These are phyloP conservation scores for Aelia acuminata DNA, from an alignment of 2,888 invertebrate genomes.

Conservation along the genomic window DNA sequence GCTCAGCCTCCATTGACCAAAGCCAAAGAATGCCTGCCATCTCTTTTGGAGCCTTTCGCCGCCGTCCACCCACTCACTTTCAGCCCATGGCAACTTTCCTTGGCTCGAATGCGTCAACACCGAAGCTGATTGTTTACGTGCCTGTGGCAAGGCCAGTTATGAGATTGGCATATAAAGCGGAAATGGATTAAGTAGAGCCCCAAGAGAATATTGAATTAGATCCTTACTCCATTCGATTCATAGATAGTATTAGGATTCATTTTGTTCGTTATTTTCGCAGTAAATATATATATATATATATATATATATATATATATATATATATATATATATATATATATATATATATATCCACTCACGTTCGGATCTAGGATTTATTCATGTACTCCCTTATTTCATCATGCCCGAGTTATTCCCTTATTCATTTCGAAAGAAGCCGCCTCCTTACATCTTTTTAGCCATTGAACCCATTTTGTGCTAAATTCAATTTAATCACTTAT, in stretches of 20 bases:
- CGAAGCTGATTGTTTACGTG: neutral
- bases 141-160: neutral
- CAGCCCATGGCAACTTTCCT: slow-evolving; percentile 11
- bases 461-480: too few relatives aligned
- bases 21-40: neutral
- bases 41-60: neutral
- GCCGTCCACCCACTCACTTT: slow-evolving; percentile 8
- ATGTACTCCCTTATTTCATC: too few relatives aligned
- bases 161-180: neutral
- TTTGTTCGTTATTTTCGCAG: too few relatives aligned
- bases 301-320: too few relatives aligned
- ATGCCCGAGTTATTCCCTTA: too few relatives aligned
- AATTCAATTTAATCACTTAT: too few relatives aligned
- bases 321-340: too few relatives aligned
- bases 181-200: neutral
- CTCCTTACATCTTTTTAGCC: too few relatives aligned
- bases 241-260: neutral
- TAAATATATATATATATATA: too few relatives aligned
- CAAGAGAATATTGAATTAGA: neutral
- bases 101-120: slow-evolving; percentile 18
- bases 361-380: too few relatives aligned
- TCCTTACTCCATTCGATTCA: neutral
- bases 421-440: too few relatives aligned
- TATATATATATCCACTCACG: too few relatives aligned
- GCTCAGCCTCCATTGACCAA: neutral